These are phyloP conservation scores for Lepus europaeus DNA, from an alignment of 2,113 vertebrate genomes.

Conservation along the genomic window DNA sequence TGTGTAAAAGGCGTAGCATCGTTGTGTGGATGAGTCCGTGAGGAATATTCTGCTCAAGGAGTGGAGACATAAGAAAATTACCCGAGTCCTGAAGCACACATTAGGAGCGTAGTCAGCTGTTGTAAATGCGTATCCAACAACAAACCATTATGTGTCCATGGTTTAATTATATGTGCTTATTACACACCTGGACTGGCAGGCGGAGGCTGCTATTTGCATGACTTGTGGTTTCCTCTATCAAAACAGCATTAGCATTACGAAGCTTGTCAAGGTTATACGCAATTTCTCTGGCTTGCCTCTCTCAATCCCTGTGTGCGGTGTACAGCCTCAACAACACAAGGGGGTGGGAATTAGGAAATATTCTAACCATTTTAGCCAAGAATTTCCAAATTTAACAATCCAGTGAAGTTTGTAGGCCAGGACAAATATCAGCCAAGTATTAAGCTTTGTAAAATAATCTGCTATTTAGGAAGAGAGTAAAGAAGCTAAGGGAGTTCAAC, in stretches of 20 bases:
- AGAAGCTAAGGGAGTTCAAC: slow-evolving; percentile 48
- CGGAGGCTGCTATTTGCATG: slow-evolving; percentile 78
- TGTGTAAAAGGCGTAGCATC: slow-evolving; percentile 75
- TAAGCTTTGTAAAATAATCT: slow-evolving; percentile 39
- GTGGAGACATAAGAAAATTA: slow-evolving; percentile 84
- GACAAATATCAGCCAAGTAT: background rate
- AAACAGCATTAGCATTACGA: slow-evolving; percentile 84
- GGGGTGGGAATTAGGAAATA: background rate
- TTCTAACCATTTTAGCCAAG: slow-evolving; percentile 54
- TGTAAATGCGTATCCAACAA: slow-evolving; percentile 86
- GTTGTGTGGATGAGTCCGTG: slow-evolving; percentile 79
- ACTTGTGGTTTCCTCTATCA: slow-evolving; percentile 85
- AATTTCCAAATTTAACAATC: slow-evolving; percentile 63
- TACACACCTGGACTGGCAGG: slow-evolving; percentile 81
- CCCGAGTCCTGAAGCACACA: slow-evolving; percentile 82
- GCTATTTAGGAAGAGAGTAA: slow-evolving; percentile 12
- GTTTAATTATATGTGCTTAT: slow-evolving; percentile 85
- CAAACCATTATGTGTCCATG: slow-evolving; percentile 86
- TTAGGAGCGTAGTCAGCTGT: slow-evolving; percentile 86
- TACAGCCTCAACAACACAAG: background rate
- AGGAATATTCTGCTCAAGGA: slow-evolving; percentile 83
- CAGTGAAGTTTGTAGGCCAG: slow-evolving; percentile 33
- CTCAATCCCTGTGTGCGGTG: slow-evolving; percentile 67
- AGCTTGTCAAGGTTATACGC: slow-evolving; percentile 72
- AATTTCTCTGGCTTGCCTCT: background rate